phyloP scores from a whole-genome alignment of 2,113 vertebrate genomes.

The Chloroceryle aenea region DNA sequence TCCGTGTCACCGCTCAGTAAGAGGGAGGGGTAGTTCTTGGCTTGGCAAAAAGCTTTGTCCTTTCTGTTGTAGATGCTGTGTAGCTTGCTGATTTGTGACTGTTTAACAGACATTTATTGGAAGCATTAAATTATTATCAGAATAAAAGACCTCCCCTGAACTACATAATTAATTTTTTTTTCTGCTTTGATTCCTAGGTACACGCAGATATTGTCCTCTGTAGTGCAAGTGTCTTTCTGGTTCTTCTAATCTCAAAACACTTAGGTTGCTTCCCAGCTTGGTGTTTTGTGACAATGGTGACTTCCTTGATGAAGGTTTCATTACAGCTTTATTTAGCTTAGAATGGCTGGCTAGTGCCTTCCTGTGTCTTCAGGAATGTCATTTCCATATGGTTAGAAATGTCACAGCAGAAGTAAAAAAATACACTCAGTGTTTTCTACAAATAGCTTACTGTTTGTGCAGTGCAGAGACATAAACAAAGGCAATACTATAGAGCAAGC shows the following conservation, averaged over 20 bases:
- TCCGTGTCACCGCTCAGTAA: accelerated
- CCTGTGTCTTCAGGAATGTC: not conserved
- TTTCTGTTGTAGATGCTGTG: not conserved
- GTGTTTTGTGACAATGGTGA: not conserved
- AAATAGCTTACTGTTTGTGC: not conserved
- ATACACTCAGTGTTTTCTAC: not conserved
- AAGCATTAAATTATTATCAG: not conserved
- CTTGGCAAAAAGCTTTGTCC: not conserved
- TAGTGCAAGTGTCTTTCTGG: not conserved
- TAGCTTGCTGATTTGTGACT: not conserved
- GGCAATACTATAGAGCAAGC: not conserved
- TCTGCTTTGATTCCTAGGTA: not conserved
- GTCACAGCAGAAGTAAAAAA: not conserved
- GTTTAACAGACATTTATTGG: not conserved
- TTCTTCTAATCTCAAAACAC: not conserved
- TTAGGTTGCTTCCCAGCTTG: not conserved
- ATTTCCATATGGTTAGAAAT: not conserved
- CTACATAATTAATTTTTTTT: not conserved
- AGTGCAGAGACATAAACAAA: not conserved
- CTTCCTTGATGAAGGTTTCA: slow-evolving; percentile 8
- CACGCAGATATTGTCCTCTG: not conserved
- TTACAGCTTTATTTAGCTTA: slow-evolving; percentile 25
- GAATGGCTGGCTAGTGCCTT: not conserved
- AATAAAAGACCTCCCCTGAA: not conserved
- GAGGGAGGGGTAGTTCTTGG: not conserved